phyloP scores from a whole-genome alignment of 1,140 invertebrate species.

The Macrocentrus cingulum region DNA sequence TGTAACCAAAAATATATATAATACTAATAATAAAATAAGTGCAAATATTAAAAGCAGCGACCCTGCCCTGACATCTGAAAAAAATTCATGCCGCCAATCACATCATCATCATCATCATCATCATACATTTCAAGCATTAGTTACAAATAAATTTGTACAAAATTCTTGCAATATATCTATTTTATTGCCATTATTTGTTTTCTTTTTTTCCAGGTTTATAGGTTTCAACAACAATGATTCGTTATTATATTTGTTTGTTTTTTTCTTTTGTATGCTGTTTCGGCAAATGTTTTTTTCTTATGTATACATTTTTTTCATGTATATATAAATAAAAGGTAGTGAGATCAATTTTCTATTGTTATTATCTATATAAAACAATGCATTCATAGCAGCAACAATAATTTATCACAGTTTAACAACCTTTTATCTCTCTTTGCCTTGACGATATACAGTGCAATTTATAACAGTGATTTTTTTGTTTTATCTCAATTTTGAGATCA shows the following conservation, averaged over 20 bases:
- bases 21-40: conserved; percentile 3
- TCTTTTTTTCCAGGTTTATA: conserved; percentile 7
- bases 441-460: background rate
- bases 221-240: background rate
- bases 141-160: conserved; percentile 28
- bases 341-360: conserved; percentile 4
- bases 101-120: too few species aligned
- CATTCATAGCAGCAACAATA: background rate
- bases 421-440: background rate
- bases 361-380: background rate
- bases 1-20: conserved; percentile 1
- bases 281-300: background rate
- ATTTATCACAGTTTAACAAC: conserved; percentile 15
- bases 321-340: background rate
- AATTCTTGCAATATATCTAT: conserved; percentile 30
- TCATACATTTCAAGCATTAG: conserved; percentile 19
- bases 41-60: conserved; percentile 18
- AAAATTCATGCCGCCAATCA: background rate
- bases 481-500: too few species aligned
- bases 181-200: conserved; percentile 37
- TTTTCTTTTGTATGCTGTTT: background rate
- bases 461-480: conserved; percentile 5
- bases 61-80: conserved; percentile 45
- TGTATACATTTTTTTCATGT: background rate
- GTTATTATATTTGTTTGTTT: conserved; percentile 28